phyloP scores from a whole-genome alignment of 2,888 invertebrate species.

The Cerastis rubricosa region DNA sequence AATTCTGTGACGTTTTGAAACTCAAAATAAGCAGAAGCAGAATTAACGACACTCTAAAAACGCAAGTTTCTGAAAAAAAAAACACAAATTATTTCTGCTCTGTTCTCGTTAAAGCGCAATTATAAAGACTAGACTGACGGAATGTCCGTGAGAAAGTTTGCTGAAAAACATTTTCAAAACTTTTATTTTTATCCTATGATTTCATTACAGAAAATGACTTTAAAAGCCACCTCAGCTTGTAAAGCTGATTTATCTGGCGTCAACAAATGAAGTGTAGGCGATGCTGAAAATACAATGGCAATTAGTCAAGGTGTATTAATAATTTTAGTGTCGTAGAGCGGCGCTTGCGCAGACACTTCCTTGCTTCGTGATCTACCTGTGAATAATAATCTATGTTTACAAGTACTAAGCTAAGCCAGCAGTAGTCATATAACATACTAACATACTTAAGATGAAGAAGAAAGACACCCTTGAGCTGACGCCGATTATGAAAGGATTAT shows the following conservation, averaged over 20 bases:
- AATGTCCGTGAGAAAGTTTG: conserved; percentile 35
- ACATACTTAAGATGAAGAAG: neutral
- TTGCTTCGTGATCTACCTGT: conserved; percentile 25
- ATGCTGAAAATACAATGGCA: conserved; percentile 57
- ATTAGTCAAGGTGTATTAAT: conserved; percentile 59
- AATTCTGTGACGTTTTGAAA: neutral
- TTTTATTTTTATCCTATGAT: conserved; percentile 49
- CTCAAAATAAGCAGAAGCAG: neutral
- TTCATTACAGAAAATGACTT: conserved; percentile 40
- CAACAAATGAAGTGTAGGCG: conserved; percentile 56
- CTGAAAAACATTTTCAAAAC: conserved; percentile 17
- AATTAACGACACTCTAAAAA: conserved; percentile 11
- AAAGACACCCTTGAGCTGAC: conserved; percentile 6
- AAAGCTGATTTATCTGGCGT: conserved; percentile 57
- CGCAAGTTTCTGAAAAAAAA: neutral
- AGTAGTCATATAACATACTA: neutral
- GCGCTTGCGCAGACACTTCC: conserved; percentile 31
- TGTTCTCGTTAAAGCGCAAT: neutral
- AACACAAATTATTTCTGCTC: neutral
- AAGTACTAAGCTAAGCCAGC: neutral
- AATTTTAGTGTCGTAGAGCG: conserved; percentile 14
- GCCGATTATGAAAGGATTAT: conserved; percentile 16
- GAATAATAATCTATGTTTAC: neutral
- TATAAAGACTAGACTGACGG: conserved; percentile 10
- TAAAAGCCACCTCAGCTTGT: conserved; percentile 21